Evolutionary conservation across 2,113 vertebrate species (phyloP).

Genomic region (Pungitius pungitius): DNA sequence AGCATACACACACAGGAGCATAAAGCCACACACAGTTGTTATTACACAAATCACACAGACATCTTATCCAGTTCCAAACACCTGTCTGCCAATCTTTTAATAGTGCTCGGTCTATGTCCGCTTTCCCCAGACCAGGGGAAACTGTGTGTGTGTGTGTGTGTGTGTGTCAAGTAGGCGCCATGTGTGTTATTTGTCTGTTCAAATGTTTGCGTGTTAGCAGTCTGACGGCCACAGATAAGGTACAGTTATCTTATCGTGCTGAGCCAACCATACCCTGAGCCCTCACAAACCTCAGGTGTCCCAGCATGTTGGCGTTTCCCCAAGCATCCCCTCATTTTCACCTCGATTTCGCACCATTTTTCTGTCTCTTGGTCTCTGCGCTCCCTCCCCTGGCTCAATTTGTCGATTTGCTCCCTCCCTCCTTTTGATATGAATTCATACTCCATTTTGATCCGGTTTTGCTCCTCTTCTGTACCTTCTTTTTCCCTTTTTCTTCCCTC

Average conservation of each 20-base stretch:
- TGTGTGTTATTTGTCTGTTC: constrained; percentile 49
- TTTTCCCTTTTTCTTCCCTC: background rate
- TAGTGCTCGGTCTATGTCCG: constrained; percentile 29
- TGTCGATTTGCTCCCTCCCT: constrained; percentile 17
- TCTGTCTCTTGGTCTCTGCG: constrained; percentile 20
- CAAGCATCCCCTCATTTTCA: constrained; percentile 61
- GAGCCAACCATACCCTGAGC: constrained; percentile 65
- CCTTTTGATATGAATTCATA: constrained; percentile 40
- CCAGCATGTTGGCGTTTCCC: constrained; percentile 39
- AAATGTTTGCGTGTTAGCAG: constrained; percentile 39
- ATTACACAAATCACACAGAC: constrained; percentile 21
- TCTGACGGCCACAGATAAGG: constrained; percentile 73
- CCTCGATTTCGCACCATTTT: constrained; percentile 64
- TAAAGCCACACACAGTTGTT: background rate
- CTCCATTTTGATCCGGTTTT: constrained; percentile 41
- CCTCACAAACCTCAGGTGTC: constrained; percentile 67
- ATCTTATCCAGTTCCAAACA: constrained; percentile 54
- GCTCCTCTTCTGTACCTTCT: constrained; percentile 21
- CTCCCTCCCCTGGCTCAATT: constrained; percentile 12
- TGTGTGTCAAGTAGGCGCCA: constrained; percentile 5
- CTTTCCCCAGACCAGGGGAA: constrained; percentile 41
- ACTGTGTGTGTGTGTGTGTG: constrained; percentile 29
- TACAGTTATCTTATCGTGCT: constrained; percentile 69
- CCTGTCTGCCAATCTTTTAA: constrained; percentile 61
- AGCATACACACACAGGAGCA: background rate